Evolutionary conservation across 2,888 invertebrate species (phyloP), one percentile per base, ranked within the genome.

Genomic region (Scaptomyza tumidula): DNA sequence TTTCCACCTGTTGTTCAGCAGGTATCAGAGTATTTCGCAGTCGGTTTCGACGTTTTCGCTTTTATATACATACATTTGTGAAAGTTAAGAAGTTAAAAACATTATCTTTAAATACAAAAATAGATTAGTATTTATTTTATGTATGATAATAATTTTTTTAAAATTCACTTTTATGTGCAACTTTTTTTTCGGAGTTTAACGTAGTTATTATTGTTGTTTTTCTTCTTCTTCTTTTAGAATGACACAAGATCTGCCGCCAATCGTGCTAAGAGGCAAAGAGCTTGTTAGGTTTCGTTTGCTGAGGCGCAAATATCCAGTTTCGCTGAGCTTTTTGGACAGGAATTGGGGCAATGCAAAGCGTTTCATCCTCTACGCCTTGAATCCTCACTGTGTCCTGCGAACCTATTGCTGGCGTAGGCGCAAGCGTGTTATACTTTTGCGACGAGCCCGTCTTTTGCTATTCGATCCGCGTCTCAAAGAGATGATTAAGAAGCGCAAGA

Each of bases 271-370:
- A 10, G 71, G 79, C 49, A 82, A 74, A 43, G 71, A 87, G 52
- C 58, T 84, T 57, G 75, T 61, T 2, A 82, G 81, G 71, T 91
- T 85, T 64, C 73, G 61, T 0, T 72, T 75, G 6, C 62, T 90
- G 1, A 82, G 84, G 44, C 82, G 84, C 2, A 91, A 88, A 68
- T 90, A 88, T 71, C 88, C 90, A 10, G 91, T 91, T 10, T 89
- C 90, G 0, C 27, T 68, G 2, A 61, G 72, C 3, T 90, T 90
- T 54, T 66, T 91, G 3, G 68, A 75, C 1, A 69, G 71, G 3
- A 91, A 91, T 62, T 87, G 89, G 76, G 66, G 49, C 29, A 89
- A 89, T 33, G 88, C 86, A 0, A 78, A 88, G 54, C 86, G 86
- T 27, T 91, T 90, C 29, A 73, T 91, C 6, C 61, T 81, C 50